phyloP scores from a whole-genome alignment of 2,113 vertebrate genomes.

The Cyrtonyx montezumae region DNA sequence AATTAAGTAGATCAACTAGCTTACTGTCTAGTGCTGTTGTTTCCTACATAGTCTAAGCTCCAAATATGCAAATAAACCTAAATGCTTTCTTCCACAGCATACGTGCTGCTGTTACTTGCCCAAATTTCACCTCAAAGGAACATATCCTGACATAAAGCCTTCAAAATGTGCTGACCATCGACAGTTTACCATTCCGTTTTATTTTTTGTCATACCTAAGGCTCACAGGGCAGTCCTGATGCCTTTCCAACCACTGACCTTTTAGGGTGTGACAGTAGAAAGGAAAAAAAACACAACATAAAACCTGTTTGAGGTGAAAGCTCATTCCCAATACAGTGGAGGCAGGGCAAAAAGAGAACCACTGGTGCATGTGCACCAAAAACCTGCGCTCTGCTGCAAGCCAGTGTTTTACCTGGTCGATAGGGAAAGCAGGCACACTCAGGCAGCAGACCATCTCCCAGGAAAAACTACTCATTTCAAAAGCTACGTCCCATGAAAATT shows the following conservation, averaged over 20 bases:
- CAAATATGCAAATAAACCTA: neutral
- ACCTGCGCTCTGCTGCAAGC: neutral
- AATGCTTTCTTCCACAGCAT: accelerated
- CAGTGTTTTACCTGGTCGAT: neutral
- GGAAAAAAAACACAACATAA: neutral
- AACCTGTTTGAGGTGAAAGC: neutral
- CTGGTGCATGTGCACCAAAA: neutral
- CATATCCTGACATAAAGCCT: neutral
- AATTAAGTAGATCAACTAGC: neutral
- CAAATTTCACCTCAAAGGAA: neutral
- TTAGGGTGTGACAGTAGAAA: neutral
- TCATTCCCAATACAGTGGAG: neutral
- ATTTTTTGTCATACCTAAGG: neutral
- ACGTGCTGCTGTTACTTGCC: neutral
- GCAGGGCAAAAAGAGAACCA: neutral
- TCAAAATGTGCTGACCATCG: neutral
- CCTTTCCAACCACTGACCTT: neutral
- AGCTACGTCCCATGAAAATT: neutral
- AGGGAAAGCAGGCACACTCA: neutral
- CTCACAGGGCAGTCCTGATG: neutral
- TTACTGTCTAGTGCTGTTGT: neutral
- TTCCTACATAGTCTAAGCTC: neutral
- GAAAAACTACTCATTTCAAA: neutral
- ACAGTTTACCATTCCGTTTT: neutral
- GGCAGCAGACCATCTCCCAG: neutral